Percentiles rank a stretch among this genome's conserved stretches.
phyloP scores from a whole-genome alignment of 2,888 invertebrate species.

The Lacanobia wlatinum region DNA sequence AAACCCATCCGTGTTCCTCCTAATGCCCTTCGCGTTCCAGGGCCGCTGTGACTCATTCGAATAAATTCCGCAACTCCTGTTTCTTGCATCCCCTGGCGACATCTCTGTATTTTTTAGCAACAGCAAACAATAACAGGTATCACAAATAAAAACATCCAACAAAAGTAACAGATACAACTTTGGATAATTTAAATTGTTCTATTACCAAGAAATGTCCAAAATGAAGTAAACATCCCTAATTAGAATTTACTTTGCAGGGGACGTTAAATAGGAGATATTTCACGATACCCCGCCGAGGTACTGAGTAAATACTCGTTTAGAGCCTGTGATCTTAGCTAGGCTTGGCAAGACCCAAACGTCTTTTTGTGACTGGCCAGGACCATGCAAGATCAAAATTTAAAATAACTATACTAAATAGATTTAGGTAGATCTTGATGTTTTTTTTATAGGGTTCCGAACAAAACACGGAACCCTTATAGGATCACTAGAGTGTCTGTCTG shows the following conservation, averaged over 20 bases:
- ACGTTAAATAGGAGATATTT: conserved; percentile 45
- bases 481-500: too few relatives aligned
- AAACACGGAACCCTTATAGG: too few relatives aligned
- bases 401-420: too few relatives aligned
- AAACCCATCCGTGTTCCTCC: too few relatives aligned
- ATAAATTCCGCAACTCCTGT: too few relatives aligned
- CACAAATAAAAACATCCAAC: conserved; percentile 43
- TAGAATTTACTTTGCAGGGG: conserved; percentile 54
- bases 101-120: too few relatives aligned
- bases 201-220: conserved; percentile 47
- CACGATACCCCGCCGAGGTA: conserved; percentile 8
- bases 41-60: too few relatives aligned
- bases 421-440: too few relatives aligned
- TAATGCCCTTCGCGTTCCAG: too few relatives aligned
- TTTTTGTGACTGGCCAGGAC: neutral
- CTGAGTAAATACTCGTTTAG: conserved; percentile 25
- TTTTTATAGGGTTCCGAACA: too few relatives aligned
- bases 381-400: neutral
- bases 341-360: neutral
- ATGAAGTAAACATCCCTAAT: conserved; percentile 58
- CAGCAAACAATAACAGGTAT: neutral
- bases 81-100: too few relatives aligned
- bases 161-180: conserved; percentile 45
- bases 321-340: neutral
- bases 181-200: conserved; percentile 35